Conservation (phyloP, 2,797 vertebrate species). For the Cyprinella venusta region DNA sequence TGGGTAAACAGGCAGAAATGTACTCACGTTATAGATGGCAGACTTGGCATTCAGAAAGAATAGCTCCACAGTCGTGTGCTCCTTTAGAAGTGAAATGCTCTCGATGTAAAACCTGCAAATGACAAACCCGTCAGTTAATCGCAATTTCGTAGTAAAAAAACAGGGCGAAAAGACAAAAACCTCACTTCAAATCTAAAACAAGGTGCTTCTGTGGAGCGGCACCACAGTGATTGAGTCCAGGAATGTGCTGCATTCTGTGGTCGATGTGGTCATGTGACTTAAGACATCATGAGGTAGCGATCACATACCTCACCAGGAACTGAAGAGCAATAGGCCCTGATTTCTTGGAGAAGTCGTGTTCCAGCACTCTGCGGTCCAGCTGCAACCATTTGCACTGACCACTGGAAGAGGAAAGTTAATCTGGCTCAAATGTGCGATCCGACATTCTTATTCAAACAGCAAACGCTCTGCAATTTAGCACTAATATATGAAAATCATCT, state of each 20-base stretch:
- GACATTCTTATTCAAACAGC: slow-evolving; percentile 4
- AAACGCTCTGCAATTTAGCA: slow-evolving; percentile 14
- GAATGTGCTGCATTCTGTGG: slow-evolving; percentile 29
- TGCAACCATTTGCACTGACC: slow-evolving; percentile 96
- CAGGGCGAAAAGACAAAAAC: background rate
- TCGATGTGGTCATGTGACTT: slow-evolving; percentile 13
- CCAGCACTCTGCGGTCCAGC: slow-evolving; percentile 94
- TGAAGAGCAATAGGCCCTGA: slow-evolving; percentile 83
- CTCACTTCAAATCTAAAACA: slow-evolving; percentile 11
- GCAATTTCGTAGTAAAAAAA: background rate
- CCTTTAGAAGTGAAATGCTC: slow-evolving; percentile 94
- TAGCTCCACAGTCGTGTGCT: slow-evolving; percentile 93
- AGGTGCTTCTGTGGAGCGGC: slow-evolving; percentile 18
- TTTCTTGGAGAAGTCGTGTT: slow-evolving; percentile 97
- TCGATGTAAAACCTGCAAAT: slow-evolving; percentile 90
- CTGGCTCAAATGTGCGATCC: background rate
- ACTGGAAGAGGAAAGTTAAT: slow-evolving; percentile 69
- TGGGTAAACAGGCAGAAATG: background rate
- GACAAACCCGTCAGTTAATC: background rate
- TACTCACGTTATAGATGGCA: slow-evolving; percentile 90
- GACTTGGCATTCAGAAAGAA: slow-evolving; percentile 98
- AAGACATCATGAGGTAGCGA: slow-evolving; percentile 8
- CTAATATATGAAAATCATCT: slow-evolving; percentile 15
- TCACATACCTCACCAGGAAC: slow-evolving; percentile 90
- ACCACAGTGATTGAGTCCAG: slow-evolving; percentile 17